These are phyloP conservation scores for Karalla daura DNA, from an alignment of 2,797 vertebrate species.

Conservation along the genomic window DNA sequence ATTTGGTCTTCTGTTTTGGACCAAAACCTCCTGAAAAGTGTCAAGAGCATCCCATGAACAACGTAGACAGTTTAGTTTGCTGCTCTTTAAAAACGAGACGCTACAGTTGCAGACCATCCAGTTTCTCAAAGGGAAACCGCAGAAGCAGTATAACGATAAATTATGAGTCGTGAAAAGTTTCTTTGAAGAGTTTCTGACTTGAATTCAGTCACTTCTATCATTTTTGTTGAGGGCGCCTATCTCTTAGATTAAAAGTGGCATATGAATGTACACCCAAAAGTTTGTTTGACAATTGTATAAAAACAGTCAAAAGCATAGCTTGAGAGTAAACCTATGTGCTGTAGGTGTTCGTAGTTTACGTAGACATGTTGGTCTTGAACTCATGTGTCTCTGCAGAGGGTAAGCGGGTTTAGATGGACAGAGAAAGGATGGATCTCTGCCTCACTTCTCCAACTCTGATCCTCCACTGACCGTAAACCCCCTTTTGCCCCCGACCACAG, in stretches of 20 bases:
- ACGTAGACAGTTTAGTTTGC: not conserved
- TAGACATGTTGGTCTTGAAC: too few relatives aligned
- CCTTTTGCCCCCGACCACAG: slow-evolving; percentile 45
- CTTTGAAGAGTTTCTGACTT: not conserved
- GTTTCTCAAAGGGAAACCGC: not conserved
- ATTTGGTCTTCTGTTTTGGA: not conserved
- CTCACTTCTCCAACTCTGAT: not conserved
- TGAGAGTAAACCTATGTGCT: not conserved
- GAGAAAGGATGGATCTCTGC: slow-evolving; percentile 26
- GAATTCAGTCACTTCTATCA: too few relatives aligned
- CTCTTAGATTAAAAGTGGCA: not conserved
- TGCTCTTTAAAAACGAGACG: not conserved
- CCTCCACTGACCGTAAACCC: slow-evolving; percentile 14
- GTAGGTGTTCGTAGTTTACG: too few relatives aligned
- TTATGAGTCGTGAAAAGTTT: not conserved
- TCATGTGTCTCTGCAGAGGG: not conserved
- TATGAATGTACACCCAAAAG: not conserved
- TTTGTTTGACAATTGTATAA: not conserved
- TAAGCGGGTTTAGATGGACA: slow-evolving; percentile 44
- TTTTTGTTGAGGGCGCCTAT: too few relatives aligned
- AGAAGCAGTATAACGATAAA: not conserved
- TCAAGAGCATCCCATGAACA: too few relatives aligned
- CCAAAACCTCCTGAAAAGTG: not conserved
- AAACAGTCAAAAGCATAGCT: not conserved
- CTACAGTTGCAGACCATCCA: not conserved